Conservation (phyloP, 2,797 vertebrate genomes). For the Scleropages formosus region DNA sequence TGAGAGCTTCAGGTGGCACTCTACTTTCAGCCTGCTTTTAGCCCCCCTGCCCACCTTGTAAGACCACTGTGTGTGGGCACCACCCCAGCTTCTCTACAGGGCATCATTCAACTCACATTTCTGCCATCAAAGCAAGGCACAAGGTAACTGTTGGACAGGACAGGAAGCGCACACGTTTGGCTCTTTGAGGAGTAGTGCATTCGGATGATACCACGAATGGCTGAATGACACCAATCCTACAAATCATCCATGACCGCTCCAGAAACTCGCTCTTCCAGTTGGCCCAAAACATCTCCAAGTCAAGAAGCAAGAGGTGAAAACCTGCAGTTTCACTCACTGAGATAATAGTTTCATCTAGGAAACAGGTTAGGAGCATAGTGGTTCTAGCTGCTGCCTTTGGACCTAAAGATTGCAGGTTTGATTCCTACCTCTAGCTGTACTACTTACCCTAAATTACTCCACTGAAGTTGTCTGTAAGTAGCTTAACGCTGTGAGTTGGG, state of each 20-base stretch:
- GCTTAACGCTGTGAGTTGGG: no score
- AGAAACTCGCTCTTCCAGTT: constrained; percentile 60
- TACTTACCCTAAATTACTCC: no score
- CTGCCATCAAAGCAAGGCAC: no score
- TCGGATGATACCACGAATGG: constrained; percentile 21
- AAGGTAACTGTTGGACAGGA: not conserved
- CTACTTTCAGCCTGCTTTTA: not conserved
- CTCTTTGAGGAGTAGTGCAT: not conserved
- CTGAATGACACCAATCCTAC: constrained; percentile 25
- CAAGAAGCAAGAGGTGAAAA: constrained; percentile 34
- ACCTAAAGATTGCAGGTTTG: no score
- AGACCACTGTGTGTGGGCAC: constrained; percentile 20
- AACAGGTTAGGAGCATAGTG: not conserved
- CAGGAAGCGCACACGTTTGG: not conserved
- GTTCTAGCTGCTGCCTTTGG: no score
- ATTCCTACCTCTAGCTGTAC: no score
- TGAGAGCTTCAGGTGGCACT: constrained; percentile 24
- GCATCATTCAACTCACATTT: not conserved
- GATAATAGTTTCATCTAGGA: constrained; percentile 20
- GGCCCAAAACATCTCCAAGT: constrained; percentile 42
- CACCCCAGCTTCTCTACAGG: no score
- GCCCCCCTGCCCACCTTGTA: constrained; percentile 24
- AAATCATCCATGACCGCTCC: constrained; percentile 12
- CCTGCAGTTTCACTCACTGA: constrained; percentile 33
- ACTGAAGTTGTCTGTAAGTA: no score